Percentiles rank a stretch among this genome's conserved stretches.
phyloP scores from a whole-genome alignment of 2,888 invertebrate genomes.

The Leptinotarsa peninsularis region DNA sequence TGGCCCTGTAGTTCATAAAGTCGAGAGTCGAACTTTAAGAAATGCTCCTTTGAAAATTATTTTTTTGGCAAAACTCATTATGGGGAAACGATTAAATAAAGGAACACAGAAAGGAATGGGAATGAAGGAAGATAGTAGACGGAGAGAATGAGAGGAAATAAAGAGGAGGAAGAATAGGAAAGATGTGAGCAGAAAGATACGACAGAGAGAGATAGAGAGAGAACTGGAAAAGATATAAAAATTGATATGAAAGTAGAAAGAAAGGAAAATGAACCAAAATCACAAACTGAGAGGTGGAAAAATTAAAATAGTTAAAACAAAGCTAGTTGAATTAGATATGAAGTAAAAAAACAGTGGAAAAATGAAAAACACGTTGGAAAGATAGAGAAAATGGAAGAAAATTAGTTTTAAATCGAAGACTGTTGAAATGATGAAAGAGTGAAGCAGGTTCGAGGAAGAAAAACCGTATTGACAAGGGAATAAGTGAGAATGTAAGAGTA shows the following conservation, averaged over 20 bases:
- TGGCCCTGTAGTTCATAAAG: background rate
- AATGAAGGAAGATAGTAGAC: background rate
- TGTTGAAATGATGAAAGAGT: no score
- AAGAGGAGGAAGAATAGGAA: background rate
- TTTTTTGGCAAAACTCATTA: background rate
- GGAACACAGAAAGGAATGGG: background rate
- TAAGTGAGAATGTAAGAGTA: background rate
- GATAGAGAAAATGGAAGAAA: background rate
- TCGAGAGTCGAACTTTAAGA: background rate
- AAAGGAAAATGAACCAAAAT: no score
- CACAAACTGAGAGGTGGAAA: no score
- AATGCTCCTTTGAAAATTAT: background rate
- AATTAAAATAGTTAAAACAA: no score
- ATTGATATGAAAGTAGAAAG: no score
- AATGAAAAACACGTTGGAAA: background rate
- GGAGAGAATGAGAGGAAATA: background rate
- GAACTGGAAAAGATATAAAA: no score
- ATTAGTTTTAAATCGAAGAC: background rate
- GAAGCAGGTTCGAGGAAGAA: background rate
- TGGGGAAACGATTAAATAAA: background rate
- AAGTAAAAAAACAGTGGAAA: no score
- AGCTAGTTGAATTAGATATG: no score
- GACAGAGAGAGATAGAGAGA: no score
- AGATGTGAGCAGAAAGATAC: no score
- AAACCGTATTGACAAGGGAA: background rate